phyloP scores from a whole-genome alignment of 2,113 vertebrate species.

The Aleadryas rufinucha region DNA sequence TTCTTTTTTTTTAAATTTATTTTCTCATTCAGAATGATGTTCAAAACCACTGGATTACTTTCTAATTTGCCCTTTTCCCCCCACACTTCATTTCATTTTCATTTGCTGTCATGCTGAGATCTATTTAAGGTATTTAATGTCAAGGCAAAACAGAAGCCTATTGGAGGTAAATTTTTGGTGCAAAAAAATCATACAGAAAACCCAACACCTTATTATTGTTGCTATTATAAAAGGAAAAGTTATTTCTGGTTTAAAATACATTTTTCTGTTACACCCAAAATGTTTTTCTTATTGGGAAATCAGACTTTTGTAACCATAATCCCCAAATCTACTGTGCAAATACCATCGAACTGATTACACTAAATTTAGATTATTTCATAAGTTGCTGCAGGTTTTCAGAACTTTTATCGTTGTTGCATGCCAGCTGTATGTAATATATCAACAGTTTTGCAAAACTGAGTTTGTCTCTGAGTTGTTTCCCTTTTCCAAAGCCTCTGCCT shows the following conservation, averaged over 20 bases:
- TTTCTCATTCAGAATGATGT: neutral
- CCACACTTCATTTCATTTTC: neutral
- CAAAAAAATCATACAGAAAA: neutral
- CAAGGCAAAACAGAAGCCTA: neutral
- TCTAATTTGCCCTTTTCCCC: neutral
- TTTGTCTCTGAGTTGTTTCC: neutral
- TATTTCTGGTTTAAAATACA: neutral
- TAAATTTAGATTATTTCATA: neutral
- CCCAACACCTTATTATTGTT: neutral
- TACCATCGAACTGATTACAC: neutral
- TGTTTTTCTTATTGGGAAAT: neutral
- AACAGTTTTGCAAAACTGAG: neutral
- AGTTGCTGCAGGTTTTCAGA: neutral
- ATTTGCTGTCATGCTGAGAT: neutral
- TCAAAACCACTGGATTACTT: neutral
- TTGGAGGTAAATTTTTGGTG: neutral
- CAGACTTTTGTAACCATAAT: neutral
- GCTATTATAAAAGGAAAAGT: neutral
- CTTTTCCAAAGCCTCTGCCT: neutral
- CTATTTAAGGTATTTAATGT: neutral
- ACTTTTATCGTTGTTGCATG: neutral
- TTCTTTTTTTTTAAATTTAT: neutral
- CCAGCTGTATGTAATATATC: neutral
- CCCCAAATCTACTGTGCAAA: neutral
- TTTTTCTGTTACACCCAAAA: neutral